A percentile compares a stretch with the other conserved stretches of the same genome.
phyloP scores from a whole-genome alignment of 2,888 invertebrate species.

The Drosophila paucipuncta region DNA sequence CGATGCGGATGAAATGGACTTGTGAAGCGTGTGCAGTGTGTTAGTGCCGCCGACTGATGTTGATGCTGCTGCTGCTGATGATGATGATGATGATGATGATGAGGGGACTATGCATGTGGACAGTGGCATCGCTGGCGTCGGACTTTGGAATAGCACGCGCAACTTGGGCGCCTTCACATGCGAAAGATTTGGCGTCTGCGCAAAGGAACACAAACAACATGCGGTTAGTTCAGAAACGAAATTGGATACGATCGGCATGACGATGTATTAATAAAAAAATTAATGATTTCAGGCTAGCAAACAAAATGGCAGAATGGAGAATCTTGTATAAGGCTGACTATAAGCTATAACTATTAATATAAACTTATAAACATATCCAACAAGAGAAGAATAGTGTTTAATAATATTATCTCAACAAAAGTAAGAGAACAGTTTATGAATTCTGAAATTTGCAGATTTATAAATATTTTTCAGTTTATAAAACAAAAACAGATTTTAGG shows the following conservation, averaged over 20 bases:
- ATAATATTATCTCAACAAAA: not conserved
- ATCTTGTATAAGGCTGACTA: not conserved
- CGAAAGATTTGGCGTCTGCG: slow-evolving; percentile 83
- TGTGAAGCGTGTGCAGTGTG: slow-evolving; percentile 75
- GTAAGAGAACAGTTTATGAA: not conserved
- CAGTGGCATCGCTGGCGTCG: slow-evolving; percentile 62
- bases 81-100: slow-evolving; percentile 23
- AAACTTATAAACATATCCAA: not conserved
- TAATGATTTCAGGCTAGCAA: not conserved
- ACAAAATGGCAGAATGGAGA: not conserved
- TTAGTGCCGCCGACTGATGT: slow-evolving; percentile 49
- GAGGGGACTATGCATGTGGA: slow-evolving; percentile 24
- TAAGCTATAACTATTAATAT: not conserved
- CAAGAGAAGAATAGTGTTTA: not conserved
- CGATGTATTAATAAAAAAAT: not conserved
- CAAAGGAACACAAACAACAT: slow-evolving; percentile 50
- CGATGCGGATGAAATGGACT: slow-evolving; percentile 84
- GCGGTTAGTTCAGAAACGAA: slow-evolving; percentile 56
- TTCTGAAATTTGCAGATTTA: not conserved
- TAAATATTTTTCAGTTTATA: not conserved
- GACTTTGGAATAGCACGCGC: slow-evolving; percentile 85
- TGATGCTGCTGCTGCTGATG: slow-evolving; percentile 27
- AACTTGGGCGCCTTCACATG: slow-evolving; percentile 81
- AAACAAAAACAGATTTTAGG: not conserved
- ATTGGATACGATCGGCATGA: not conserved